Evolutionary conservation across 1,140 invertebrate species (phyloP).

Genomic region (Chelonus insularis): DNA sequence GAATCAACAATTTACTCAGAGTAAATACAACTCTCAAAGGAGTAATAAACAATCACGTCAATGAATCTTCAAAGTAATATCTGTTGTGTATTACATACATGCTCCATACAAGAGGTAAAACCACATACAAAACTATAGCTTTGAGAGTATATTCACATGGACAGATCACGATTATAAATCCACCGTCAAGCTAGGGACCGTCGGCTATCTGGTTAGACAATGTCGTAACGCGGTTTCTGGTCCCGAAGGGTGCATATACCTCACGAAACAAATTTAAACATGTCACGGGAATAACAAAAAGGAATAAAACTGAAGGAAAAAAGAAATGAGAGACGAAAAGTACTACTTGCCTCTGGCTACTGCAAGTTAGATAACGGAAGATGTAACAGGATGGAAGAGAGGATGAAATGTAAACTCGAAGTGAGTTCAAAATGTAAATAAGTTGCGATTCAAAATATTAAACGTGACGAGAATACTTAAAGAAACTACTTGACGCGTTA

Average conservation of each 20-base stretch:
- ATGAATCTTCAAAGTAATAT: conserved; percentile 2
- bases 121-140: background rate
- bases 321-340: background rate
- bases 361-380: background rate
- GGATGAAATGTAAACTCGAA: conserved; percentile 10
- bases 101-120: background rate
- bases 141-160: background rate
- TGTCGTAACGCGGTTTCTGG: conserved; percentile 25
- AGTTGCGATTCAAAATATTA: conserved; percentile 26
- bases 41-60: background rate
- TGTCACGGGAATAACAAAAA: conserved; percentile 1
- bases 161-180: conserved; percentile 29
- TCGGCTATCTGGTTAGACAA: conserved; percentile 21
- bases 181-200: background rate
- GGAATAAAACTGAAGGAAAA: background rate
- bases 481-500: background rate
- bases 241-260: conserved; percentile 27
- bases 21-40: conserved; percentile 3
- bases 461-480: conserved; percentile 23
- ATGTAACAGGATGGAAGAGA: background rate
- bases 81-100: background rate
- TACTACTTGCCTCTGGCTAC: background rate
- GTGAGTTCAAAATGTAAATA: conserved; percentile 23
- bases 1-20: background rate
- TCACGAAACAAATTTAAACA: conserved; percentile 26